phyloP scores from a whole-genome alignment of 2,888 invertebrate genomes.

The Nemotelus nigrinus region DNA sequence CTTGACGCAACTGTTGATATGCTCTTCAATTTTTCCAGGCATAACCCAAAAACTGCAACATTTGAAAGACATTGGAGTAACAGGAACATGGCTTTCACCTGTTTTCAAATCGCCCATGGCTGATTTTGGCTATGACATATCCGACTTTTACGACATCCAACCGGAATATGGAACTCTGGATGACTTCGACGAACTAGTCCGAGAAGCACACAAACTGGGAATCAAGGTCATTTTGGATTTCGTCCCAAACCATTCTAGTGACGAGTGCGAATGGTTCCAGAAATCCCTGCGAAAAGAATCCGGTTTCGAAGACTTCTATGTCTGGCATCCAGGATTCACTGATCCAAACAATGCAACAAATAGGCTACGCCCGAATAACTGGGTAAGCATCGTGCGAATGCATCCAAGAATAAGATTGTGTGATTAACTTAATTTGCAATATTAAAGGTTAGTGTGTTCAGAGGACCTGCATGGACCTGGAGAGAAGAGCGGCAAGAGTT shows the following conservation, averaged over 20 bases:
- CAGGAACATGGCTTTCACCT: constrained; percentile 72
- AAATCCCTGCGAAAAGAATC: constrained; percentile 67
- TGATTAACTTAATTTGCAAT: constrained; percentile 36
- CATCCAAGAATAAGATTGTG: neutral
- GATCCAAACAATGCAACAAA: constrained; percentile 44
- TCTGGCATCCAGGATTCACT: constrained; percentile 67
- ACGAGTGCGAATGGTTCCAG: constrained; percentile 71
- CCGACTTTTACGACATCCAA: constrained; percentile 70
- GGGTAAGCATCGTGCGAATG: constrained; percentile 55
- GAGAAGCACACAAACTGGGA: constrained; percentile 63
- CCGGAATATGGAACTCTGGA: constrained; percentile 73
- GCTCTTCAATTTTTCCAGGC: constrained; percentile 60
- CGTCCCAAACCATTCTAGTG: constrained; percentile 69
- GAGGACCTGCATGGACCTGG: constrained; percentile 73
- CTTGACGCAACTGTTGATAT: no score
- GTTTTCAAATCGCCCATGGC: constrained; percentile 72
- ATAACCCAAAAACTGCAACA: constrained; percentile 68
- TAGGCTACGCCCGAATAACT: constrained; percentile 65
- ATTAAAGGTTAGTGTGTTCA: constrained; percentile 61
- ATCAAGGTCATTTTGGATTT: constrained; percentile 71
- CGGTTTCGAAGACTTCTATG: constrained; percentile 74
- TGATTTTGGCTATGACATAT: constrained; percentile 75
- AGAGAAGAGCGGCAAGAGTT: constrained; percentile 68
- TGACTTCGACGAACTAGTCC: constrained; percentile 71
- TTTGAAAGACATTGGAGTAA: constrained; percentile 67